Percentiles rank a stretch among this genome's conserved stretches.
Conservation (phyloP, 2,888 invertebrate genomes). For the Xestia rhomboidea region DNA sequence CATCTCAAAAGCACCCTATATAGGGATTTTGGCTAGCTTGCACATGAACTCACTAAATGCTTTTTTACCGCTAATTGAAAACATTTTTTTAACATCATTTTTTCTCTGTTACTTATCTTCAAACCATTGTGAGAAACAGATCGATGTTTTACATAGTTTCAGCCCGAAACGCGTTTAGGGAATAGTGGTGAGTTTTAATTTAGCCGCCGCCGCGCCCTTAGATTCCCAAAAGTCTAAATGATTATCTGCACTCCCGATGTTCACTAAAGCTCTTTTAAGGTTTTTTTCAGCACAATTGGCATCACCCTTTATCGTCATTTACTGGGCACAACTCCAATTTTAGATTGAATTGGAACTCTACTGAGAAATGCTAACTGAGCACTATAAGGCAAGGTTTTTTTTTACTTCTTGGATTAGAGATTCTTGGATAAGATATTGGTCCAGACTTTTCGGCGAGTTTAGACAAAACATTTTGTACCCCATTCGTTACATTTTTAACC, state of each 20-base stretch:
- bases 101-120: background rate
- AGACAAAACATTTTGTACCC: background rate
- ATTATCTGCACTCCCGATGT: background rate
- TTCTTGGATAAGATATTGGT: background rate
- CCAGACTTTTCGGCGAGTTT: background rate
- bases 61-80: background rate
- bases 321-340: constrained; percentile 44
- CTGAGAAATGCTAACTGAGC: background rate
- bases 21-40: too few relatives aligned
- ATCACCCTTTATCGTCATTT: constrained; percentile 7
- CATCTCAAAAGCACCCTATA: too few relatives aligned
- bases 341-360: constrained; percentile 34
- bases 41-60: background rate
- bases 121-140: background rate
- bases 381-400: background rate
- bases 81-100: background rate
- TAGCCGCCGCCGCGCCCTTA: background rate
- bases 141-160: background rate
- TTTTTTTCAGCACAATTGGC: constrained; percentile 22
- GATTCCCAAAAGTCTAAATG: background rate
- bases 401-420: background rate
- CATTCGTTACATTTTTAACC: background rate
- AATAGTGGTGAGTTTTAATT: background rate
- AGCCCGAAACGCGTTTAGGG: background rate
- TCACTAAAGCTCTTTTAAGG: background rate